A percentile compares a stretch with the other conserved stretches of the same genome.
Evolutionary conservation across 2,113 vertebrate genomes (phyloP).

Genomic region (Otis tarda): DNA sequence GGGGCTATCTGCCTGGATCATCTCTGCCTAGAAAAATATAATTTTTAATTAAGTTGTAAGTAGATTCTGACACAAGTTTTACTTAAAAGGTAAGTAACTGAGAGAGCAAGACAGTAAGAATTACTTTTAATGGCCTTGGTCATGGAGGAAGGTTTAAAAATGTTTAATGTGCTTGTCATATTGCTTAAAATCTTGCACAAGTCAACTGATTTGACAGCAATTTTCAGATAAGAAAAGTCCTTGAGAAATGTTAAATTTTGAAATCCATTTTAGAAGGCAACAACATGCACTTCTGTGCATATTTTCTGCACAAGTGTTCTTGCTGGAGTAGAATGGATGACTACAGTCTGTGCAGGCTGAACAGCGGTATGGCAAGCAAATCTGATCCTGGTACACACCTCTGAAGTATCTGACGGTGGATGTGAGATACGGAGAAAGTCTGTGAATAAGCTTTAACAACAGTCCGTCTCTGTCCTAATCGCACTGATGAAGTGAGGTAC

Average conservation of each 20-base stretch:
- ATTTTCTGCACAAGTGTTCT: background rate
- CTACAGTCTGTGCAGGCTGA: background rate
- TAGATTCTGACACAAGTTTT: background rate
- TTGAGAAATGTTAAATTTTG: background rate
- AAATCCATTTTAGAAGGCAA: background rate
- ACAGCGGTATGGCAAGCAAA: background rate
- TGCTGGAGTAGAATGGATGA: background rate
- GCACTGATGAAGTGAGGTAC: background rate
- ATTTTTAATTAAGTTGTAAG: background rate
- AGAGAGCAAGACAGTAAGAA: background rate
- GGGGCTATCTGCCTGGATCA: background rate
- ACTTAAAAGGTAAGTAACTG: background rate
- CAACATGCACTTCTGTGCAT: rapidly evolving
- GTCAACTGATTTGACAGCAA: background rate
- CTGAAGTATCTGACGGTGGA: background rate
- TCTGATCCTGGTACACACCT: background rate
- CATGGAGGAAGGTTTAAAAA: background rate
- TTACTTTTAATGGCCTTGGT: background rate
- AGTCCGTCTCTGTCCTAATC: background rate
- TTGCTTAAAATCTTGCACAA: background rate
- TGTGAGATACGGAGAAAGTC: background rate
- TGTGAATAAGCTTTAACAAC: background rate
- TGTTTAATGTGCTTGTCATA: background rate
- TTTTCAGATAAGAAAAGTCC: background rate
- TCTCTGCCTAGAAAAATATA: background rate